phyloP scores from a whole-genome alignment of 92 coral and sea anemone genomes.

The Siderastrea radians region DNA sequence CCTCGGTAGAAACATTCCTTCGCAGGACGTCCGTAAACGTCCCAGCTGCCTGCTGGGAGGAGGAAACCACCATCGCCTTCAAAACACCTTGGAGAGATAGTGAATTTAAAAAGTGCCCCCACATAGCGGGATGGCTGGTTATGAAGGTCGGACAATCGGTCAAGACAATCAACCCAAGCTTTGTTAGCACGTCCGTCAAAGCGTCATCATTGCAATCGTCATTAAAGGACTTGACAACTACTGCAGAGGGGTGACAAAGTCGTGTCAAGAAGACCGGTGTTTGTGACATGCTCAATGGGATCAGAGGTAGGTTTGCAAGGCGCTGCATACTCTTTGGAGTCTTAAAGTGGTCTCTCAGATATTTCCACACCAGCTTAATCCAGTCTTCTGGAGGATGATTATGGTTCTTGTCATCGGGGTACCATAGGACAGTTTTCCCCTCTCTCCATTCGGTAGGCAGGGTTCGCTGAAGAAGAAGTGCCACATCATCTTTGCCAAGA shows the following conservation, averaged over 20 bases:
- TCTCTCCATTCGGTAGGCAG: slow-evolving; percentile 69
- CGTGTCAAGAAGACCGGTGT: slow-evolving; percentile 50
- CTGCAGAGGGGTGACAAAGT: slow-evolving; percentile 57
- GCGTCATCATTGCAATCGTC: slow-evolving; percentile 22
- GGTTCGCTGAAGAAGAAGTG: slow-evolving; percentile 54
- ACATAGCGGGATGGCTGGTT: slow-evolving; percentile 48
- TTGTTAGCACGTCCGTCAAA: slow-evolving; percentile 24
- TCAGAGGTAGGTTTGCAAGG: slow-evolving; percentile 72
- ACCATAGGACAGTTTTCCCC: slow-evolving; percentile 67
- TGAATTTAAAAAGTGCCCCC: slow-evolving; percentile 55
- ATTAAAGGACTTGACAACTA: slow-evolving; percentile 43
- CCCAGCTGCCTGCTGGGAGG: background rate
- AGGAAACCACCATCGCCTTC: slow-evolving; percentile 46
- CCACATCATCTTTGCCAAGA: slow-evolving; percentile 56
- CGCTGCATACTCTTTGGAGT: slow-evolving; percentile 26
- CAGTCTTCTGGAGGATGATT: slow-evolving; percentile 83
- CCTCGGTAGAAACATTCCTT: background rate
- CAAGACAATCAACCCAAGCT: slow-evolving; percentile 62
- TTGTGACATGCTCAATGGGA: slow-evolving; percentile 51
- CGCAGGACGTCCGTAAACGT: slow-evolving; percentile 1
- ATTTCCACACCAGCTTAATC: slow-evolving; percentile 82
- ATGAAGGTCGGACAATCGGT: slow-evolving; percentile 58
- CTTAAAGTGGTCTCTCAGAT: slow-evolving; percentile 66
- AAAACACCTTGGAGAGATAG: slow-evolving; percentile 66
- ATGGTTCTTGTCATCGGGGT: slow-evolving; percentile 32